phyloP scores from a whole-genome alignment of 1,140 invertebrate species.

The Temnothorax longispinosus region DNA sequence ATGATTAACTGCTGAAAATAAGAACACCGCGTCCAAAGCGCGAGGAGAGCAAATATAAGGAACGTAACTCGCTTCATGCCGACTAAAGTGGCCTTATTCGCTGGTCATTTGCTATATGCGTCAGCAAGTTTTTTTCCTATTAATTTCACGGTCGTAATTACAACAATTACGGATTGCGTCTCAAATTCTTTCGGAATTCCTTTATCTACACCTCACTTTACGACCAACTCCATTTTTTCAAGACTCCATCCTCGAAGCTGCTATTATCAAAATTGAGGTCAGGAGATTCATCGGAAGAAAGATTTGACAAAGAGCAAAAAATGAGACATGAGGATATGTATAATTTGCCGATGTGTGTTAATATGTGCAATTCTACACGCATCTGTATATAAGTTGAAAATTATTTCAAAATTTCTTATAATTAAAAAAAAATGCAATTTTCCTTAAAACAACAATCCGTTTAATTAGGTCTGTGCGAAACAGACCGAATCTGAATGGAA shows the following conservation, averaged over 20 bases:
- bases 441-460: background rate
- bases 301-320: background rate
- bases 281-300: background rate
- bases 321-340: background rate
- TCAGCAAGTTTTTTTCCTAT: conserved; percentile 29
- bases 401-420: background rate
- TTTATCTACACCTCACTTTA: background rate
- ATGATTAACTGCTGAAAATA: conserved; percentile 24
- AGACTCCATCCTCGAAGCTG: background rate
- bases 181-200: conserved; percentile 6
- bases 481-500: background rate
- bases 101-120: conserved; percentile 28
- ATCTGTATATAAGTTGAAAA: background rate
- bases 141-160: conserved; percentile 30
- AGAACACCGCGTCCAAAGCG: background rate
- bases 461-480: background rate
- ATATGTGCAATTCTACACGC: background rate
- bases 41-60: background rate
- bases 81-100: conserved; percentile 33
- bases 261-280: conserved; percentile 12
- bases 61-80: conserved; percentile 10
- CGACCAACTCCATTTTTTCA: background rate
- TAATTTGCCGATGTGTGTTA: background rate
- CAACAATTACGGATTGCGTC: background rate
- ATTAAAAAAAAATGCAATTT: background rate